These are phyloP conservation scores for Dasypolia templi DNA, from an alignment of 2,888 invertebrate genomes.

Conservation along the genomic window DNA sequence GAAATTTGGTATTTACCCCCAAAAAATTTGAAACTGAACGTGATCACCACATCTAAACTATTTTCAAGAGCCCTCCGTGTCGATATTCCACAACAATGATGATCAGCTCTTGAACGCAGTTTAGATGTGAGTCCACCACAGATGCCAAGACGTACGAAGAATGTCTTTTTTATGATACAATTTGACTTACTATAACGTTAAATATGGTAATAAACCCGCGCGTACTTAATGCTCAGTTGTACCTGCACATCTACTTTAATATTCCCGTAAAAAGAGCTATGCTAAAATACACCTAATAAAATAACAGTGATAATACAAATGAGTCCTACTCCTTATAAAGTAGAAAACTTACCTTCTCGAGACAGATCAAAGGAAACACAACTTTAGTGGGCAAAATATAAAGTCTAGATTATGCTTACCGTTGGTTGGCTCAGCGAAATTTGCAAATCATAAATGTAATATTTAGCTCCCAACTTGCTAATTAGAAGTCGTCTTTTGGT, in stretches of 20 bases:
- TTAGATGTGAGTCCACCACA: background rate
- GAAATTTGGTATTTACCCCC: too few relatives aligned
- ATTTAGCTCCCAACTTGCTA: constrained; percentile 90
- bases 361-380: constrained; percentile 63
- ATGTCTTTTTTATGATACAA: constrained; percentile 15
- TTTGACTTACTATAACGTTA: constrained; percentile 29
- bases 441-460: constrained; percentile 90
- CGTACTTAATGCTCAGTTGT: constrained; percentile 48
- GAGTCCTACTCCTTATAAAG: constrained; percentile 75
- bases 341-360: constrained; percentile 74
- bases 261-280: constrained; percentile 59
- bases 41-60: too few relatives aligned
- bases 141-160: background rate
- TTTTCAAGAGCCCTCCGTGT: background rate
- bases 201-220: constrained; percentile 12
- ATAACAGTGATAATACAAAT: constrained; percentile 77
- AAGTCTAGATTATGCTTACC: constrained; percentile 75
- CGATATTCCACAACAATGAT: background rate
- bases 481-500: constrained; percentile 86
- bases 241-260: constrained; percentile 55
- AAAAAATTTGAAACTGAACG: too few relatives aligned
- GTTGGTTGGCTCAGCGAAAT: constrained; percentile 80
- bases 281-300: constrained; percentile 71
- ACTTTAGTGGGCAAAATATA: constrained; percentile 71
- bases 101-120: too few relatives aligned